Evolutionary conservation across 2,888 invertebrate genomes (phyloP).

Genomic region (Stenchaetothrips biformis): DNA sequence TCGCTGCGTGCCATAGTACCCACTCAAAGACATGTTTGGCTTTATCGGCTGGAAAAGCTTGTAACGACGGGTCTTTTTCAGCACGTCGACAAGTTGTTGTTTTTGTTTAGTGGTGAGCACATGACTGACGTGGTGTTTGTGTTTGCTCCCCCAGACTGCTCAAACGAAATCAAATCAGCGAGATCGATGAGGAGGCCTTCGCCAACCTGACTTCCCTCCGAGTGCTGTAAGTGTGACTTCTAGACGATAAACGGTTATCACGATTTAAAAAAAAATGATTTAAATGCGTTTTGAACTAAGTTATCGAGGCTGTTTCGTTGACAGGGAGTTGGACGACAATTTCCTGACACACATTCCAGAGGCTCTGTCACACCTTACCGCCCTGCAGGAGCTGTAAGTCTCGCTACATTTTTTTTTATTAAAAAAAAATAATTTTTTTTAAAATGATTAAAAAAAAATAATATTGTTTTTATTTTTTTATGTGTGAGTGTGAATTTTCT

Average conservation of each 20-base stretch:
- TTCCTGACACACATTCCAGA: conserved; percentile 67
- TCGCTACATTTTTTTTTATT: conserved; percentile 37
- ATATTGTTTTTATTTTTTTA: neutral
- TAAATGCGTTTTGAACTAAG: conserved; percentile 14
- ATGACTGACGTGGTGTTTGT: too few species aligned
- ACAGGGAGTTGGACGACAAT: conserved; percentile 73
- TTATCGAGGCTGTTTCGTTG: conserved; percentile 42
- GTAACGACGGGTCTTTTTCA: too few species aligned
- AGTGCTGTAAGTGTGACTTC: conserved; percentile 73
- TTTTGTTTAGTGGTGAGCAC: too few species aligned
- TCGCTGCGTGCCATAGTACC: too few species aligned
- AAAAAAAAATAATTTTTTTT: neutral
- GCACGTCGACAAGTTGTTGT: too few species aligned
- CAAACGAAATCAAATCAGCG: conserved; percentile 76
- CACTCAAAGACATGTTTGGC: too few species aligned
- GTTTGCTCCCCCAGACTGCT: conserved; percentile 62
- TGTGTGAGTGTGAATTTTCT: conserved; percentile 9
- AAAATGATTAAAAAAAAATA: conserved; percentile 28
- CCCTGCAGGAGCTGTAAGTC: conserved; percentile 83
- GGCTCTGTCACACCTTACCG: conserved; percentile 66
- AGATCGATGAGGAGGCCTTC: conserved; percentile 75
- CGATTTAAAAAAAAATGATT: conserved; percentile 22
- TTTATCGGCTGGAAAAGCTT: too few species aligned
- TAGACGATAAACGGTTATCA: conserved; percentile 26
- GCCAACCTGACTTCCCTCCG: conserved; percentile 69